Conservation (phyloP, 2,113 vertebrate species). For the Gallinago media region DNA sequence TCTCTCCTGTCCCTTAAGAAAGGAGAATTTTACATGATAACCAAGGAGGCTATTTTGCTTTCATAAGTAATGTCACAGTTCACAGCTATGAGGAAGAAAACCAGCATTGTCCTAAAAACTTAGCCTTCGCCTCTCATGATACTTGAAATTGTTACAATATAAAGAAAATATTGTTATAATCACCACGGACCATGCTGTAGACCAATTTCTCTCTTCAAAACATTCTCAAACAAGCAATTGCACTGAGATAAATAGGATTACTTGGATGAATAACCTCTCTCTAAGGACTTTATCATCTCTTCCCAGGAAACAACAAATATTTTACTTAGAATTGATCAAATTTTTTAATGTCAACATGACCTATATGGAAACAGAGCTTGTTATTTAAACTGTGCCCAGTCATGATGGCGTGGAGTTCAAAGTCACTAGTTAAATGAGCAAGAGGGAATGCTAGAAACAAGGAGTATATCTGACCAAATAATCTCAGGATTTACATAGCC, state of each 20-base stretch:
- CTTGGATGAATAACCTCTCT: not conserved
- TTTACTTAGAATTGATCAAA: constrained; percentile 2
- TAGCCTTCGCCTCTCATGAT: not conserved
- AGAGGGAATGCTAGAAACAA: not conserved
- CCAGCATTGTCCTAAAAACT: not conserved
- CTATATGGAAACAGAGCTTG: not conserved
- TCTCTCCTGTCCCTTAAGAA: not conserved
- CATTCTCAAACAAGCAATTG: not conserved
- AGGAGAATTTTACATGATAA: not conserved
- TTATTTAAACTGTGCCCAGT: not conserved
- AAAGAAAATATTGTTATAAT: not conserved
- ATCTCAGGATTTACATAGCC: not conserved
- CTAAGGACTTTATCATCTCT: not conserved
- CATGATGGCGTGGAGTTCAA: not conserved
- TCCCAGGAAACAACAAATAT: constrained; percentile 26
- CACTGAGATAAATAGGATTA: not conserved
- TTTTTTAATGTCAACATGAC: constrained; percentile 11
- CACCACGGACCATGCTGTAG: not conserved
- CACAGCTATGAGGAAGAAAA: not conserved
- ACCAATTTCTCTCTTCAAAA: not conserved
- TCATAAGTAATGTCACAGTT: not conserved
- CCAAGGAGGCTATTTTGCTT: not conserved
- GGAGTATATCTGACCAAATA: not conserved
- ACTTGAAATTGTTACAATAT: not conserved
- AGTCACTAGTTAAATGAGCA: not conserved